Percentiles rank a stretch among this genome's conserved stretches.
phyloP scores from a whole-genome alignment of 2,113 vertebrate species.

The Callipepla squamata region DNA sequence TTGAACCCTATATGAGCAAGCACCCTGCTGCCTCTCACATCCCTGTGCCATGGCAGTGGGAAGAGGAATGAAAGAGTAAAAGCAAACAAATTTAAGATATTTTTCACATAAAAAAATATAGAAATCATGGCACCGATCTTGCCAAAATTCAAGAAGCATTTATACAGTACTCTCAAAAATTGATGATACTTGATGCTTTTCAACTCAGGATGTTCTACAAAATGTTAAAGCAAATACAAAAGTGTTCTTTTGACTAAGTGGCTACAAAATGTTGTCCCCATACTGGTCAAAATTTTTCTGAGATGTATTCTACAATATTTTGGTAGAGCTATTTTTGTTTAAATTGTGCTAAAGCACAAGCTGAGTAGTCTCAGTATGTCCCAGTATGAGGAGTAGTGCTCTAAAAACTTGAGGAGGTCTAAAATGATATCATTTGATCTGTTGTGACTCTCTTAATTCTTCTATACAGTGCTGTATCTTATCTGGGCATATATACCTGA shows the following conservation, averaged over 20 bases:
- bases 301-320: not conserved
- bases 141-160: not conserved
- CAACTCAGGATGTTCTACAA: not conserved
- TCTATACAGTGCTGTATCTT: slow-evolving; percentile 85
- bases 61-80: too few species aligned
- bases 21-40: too few species aligned
- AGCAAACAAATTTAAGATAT: too few species aligned
- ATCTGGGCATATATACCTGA: slow-evolving; percentile 95
- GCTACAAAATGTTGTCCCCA: not conserved
- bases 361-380: not conserved
- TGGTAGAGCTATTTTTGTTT: not conserved
- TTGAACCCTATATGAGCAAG: too few species aligned
- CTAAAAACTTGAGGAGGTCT: not conserved
- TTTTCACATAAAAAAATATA: too few species aligned
- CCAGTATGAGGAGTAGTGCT: not conserved
- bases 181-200: too few species aligned
- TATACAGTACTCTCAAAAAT: not conserved
- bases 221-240: too few species aligned
- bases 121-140: too few species aligned
- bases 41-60: too few species aligned
- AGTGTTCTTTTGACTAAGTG: rapidly evolving
- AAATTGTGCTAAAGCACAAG: not conserved
- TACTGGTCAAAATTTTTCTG: not conserved
- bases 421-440: not conserved
- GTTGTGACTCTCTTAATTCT: not conserved